Conservation (phyloP, 2,888 invertebrate species). For the Stictocephala bisonia region DNA sequence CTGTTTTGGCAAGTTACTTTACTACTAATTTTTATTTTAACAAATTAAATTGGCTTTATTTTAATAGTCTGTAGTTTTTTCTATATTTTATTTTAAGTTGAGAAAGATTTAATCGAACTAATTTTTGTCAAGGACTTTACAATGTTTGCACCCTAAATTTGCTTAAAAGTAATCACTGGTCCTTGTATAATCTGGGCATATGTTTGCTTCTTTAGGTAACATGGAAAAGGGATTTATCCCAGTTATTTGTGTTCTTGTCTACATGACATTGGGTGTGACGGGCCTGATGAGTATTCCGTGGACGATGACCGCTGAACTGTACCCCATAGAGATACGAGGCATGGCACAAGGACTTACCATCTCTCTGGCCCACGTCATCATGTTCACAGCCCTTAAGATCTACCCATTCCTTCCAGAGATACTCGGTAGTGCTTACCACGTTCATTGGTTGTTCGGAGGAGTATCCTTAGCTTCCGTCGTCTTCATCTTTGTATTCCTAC, state of each 20-base stretch:
- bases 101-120: no score
- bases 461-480: conserved; percentile 63
- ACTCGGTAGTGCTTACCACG: conserved; percentile 66
- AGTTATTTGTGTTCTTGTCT: conserved; percentile 67
- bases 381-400: conserved; percentile 70
- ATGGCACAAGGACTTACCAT: conserved; percentile 71
- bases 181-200: not conserved
- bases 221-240: conserved; percentile 58
- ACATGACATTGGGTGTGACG: conserved; percentile 71
- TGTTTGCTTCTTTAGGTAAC: conserved; percentile 42
- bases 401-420: conserved; percentile 63
- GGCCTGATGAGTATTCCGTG: conserved; percentile 72
- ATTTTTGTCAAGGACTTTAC: no score
- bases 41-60: no score
- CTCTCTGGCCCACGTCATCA: conserved; percentile 69
- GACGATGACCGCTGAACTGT: conserved; percentile 75
- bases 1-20: no score
- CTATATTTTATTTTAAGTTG: no score
- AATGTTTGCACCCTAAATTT: no score
- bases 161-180: no score
- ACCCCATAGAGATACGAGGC: conserved; percentile 71
- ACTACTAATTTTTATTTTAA: no score
- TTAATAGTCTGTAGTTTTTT: no score
- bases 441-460: conserved; percentile 70
- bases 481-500: conserved; percentile 60